Evolutionary conservation across 2,113 vertebrate genomes (phyloP), one percentile per base, ranked within the genome.

Genomic region (cattle (Bos taurus)): DNA sequence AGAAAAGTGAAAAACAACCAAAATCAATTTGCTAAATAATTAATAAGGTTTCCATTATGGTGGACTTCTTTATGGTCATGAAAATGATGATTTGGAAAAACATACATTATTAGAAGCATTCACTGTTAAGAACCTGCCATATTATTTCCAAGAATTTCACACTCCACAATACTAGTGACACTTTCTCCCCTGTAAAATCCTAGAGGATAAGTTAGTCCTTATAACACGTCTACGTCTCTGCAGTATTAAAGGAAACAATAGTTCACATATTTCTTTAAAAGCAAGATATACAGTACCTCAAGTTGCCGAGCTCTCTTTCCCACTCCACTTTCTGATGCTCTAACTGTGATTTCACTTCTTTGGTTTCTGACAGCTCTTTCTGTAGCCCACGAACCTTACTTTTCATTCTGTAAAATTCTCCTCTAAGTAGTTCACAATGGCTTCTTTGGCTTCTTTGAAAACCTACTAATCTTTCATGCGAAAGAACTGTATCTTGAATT

Each of bases 401-500:
- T 97, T 99, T 99, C 96, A 99, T 64, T 98, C 99, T 99, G 95
- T 97, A 98, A 93, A 99, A 98, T 98, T 99, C 99, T 40, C 40
- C 40, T 2, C 95, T 40, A 93, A 99, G 98, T 84, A 99, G 98
- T 1, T 97, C 96, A 94, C 99, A 99, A 33, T 99, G 99, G 91
- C 98, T 98, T 82, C 40, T 40, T 40, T 40, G 40, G 40, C 40
- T 40, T 40, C 98, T 99, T 91, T 98, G 98, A 97, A 98, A 98
- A 97, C 99, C 99, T 97, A 99, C 98, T 97, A 99, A 98, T 87
- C 98, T 99, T 97, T 99, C 99, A 80, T 99, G 99, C 77, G 99
- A 99, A 62, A 99, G 99, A 98, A 99, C 96, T 97, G 99, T 98
- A 98, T 99, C 99, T 94, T 99, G 99, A 43, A 99, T 98, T 98